phyloP scores from a whole-genome alignment of 2,113 vertebrate species.

The Periophthalmodon schlosseri region DNA sequence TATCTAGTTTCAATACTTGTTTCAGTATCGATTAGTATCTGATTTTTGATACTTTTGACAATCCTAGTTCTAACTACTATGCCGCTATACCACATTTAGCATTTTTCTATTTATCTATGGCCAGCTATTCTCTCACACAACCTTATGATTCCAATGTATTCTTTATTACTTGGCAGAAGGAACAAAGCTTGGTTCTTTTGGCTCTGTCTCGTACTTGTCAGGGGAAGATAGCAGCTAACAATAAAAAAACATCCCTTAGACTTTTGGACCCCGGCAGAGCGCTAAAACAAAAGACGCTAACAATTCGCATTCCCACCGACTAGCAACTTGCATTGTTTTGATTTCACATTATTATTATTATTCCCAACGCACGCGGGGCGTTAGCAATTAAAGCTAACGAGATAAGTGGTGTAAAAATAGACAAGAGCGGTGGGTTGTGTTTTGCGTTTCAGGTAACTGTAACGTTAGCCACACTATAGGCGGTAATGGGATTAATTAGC shows the following conservation, averaged over 20 bases:
- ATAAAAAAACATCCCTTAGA: constrained; percentile 51
- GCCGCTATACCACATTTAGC: neutral
- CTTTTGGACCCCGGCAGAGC: constrained; percentile 46
- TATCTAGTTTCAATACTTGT: too few relatives aligned
- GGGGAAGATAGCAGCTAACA: constrained; percentile 38
- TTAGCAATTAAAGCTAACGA: constrained; percentile 57
- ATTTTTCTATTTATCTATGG: neutral
- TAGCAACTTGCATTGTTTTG: constrained; percentile 58
- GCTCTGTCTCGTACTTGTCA: constrained; percentile 36
- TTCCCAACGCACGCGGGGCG: constrained; percentile 43
- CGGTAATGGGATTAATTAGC: constrained; percentile 46
- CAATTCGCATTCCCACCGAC: constrained; percentile 49
- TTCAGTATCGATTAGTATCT: too few relatives aligned
- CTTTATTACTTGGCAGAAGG: constrained; percentile 53
- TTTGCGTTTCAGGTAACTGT: constrained; percentile 40
- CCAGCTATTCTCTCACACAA: constrained; percentile 32
- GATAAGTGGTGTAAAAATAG: constrained; percentile 32
- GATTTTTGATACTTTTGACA: too few relatives aligned
- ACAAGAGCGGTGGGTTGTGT: constrained; percentile 9
- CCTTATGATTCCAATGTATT: constrained; percentile 45
- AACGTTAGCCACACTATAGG: constrained; percentile 34
- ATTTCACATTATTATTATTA: constrained; percentile 39
- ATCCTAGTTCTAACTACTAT: too few relatives aligned
- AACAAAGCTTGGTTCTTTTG: constrained; percentile 66
- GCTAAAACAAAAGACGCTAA: constrained; percentile 63